These are phyloP conservation scores for Cactoblastis cactorum DNA, from an alignment of 2,888 invertebrate species.

Conservation along the genomic window DNA sequence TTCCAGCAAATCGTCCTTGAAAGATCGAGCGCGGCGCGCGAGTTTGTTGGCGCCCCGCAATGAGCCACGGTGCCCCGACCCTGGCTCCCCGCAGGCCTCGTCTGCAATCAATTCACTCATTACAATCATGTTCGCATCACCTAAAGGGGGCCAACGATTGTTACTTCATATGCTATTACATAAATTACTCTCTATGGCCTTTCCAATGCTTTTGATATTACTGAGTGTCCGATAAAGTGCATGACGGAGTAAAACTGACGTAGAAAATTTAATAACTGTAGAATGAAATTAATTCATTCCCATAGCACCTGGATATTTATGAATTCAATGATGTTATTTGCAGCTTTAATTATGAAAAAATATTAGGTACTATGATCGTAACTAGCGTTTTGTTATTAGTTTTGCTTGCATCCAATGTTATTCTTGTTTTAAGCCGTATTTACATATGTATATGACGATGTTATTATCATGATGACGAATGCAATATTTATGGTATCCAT, in stretches of 20 bases:
- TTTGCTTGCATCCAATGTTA: neutral
- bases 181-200: neutral
- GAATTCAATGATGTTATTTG: no score
- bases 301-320: no score
- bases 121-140: constrained; percentile 1
- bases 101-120: constrained; percentile 46
- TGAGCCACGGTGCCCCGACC: constrained; percentile 86
- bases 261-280: no score
- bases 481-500: neutral
- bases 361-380: no score
- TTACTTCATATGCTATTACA: neutral
- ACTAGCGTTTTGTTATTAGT: no score
- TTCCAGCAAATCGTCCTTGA: constrained; percentile 95
- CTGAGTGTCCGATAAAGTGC: no score
- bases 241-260: no score
- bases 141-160: neutral
- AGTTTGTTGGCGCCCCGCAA: constrained; percentile 89
- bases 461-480: neutral
- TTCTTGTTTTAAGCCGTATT: neutral
- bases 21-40: constrained; percentile 92
- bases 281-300: no score
- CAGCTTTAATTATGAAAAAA: no score
- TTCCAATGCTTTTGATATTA: neutral
- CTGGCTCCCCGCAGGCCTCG: constrained; percentile 73
- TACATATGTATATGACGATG: no score